Percentiles rank a stretch among this genome's conserved stretches.
These are phyloP conservation scores for Chelonus formosanus DNA, from an alignment of 2,888 invertebrate genomes.

Conservation along the genomic window DNA sequence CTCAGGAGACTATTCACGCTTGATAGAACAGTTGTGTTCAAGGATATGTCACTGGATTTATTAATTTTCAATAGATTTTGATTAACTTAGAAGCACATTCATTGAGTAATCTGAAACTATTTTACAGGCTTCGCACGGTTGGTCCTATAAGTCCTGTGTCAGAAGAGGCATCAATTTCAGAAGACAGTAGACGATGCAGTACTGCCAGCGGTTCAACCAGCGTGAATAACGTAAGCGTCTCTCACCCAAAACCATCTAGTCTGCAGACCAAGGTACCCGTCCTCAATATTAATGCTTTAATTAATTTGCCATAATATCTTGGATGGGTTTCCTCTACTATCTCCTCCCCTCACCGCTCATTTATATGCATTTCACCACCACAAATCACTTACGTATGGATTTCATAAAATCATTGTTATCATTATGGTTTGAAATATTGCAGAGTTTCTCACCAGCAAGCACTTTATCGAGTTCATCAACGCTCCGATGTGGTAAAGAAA, in stretches of 20 bases:
- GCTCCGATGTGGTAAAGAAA: conserved; percentile 67
- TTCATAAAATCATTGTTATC: too few species aligned
- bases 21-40: conserved; percentile 1
- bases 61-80: conserved; percentile 8
- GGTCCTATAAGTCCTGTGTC: conserved; percentile 54
- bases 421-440: conserved; percentile 5
- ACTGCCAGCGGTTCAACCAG: conserved; percentile 54
- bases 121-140: conserved; percentile 54
- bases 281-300: conserved; percentile 35
- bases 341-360: neutral
- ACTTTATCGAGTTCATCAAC: conserved; percentile 54
- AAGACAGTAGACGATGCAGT: conserved; percentile 52
- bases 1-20: conserved; percentile 1
- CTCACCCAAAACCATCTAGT: conserved; percentile 51
- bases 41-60: conserved; percentile 18
- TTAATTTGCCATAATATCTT: conserved; percentile 24
- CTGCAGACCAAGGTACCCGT: conserved; percentile 52
- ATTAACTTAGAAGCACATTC: neutral
- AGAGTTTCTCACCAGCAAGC: conserved; percentile 57
- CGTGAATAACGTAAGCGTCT: conserved; percentile 57
- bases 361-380: neutral
- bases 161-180: conserved; percentile 52
- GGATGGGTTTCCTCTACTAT: conserved; percentile 25
- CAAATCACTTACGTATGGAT: neutral
- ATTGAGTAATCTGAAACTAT: conserved; percentile 20